phyloP scores from a whole-genome alignment of 1,140 invertebrate genomes.

The Campoletis sonorensis region DNA sequence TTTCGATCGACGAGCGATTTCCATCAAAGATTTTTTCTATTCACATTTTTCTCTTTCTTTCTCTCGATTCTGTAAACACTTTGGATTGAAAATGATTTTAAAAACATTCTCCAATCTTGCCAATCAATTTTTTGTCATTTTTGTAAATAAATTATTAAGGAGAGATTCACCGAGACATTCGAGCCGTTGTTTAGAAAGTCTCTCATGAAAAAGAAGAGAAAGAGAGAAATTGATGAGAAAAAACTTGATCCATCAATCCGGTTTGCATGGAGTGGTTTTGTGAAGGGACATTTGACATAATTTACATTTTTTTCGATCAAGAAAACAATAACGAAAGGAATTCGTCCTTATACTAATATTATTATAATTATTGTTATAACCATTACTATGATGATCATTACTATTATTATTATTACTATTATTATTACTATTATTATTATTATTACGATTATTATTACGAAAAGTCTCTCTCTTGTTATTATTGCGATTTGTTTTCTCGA shows the following conservation, averaged over 20 bases:
- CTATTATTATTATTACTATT: neutral
- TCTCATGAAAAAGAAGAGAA: neutral
- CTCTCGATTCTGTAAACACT: neutral
- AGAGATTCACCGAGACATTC: neutral
- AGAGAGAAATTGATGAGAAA: constrained; percentile 30
- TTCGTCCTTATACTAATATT: constrained; percentile 7
- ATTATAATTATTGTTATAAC: neutral
- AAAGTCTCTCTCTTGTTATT: neutral
- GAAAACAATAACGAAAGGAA: constrained; percentile 4
- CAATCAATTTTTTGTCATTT: neutral
- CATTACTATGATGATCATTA: neutral
- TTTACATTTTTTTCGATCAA: neutral
- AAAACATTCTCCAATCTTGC: constrained; percentile 32
- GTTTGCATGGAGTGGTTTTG: constrained; percentile 61
- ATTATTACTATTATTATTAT: neutral
- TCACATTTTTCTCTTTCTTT: neutral
- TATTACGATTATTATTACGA: too few relatives aligned
- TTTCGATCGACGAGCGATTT: neutral
- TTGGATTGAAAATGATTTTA: neutral
- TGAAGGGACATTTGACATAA: constrained; percentile 52
- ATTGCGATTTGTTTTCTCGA: constrained; percentile 1
- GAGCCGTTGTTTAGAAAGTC: neutral
- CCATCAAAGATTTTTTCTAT: neutral
- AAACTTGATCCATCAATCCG: constrained; percentile 3
- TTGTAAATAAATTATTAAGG: neutral